A percentile compares a stretch with the other conserved stretches of the same genome.
Evolutionary conservation across 2,888 invertebrate species (phyloP).

Genomic region (Nemapogon koenigi): DNA sequence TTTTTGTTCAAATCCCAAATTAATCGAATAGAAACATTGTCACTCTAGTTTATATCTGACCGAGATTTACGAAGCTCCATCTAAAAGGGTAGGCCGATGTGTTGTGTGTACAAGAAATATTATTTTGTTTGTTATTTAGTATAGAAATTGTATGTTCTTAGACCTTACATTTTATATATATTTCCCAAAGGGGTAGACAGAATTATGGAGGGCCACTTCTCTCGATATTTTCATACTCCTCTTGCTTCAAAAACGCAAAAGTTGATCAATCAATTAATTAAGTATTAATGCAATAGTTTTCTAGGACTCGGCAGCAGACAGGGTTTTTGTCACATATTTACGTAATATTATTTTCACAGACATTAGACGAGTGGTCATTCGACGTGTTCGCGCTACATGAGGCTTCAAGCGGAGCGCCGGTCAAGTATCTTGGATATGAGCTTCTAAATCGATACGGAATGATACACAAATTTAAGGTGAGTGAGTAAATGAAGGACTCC

Average conservation of each 20-base stretch:
- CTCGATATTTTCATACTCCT: too few species aligned
- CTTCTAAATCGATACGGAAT: conserved; percentile 94
- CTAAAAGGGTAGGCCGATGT: not conserved
- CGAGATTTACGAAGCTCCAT: not conserved
- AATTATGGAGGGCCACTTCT: too few species aligned
- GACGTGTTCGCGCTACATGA: conserved; percentile 91
- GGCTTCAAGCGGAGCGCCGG: conserved; percentile 83
- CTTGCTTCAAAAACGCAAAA: too few species aligned
- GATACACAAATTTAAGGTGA: conserved; percentile 91
- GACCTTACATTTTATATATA: too few species aligned
- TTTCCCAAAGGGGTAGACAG: too few species aligned
- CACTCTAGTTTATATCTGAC: not conserved
- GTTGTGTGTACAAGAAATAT: too few species aligned
- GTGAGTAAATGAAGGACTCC: conserved; percentile 13
- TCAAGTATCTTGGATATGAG: conserved; percentile 93
- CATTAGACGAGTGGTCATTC: conserved; percentile 93
- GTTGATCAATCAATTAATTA: too few species aligned
- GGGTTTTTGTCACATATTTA: not conserved
- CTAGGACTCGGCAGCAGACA: too few species aligned
- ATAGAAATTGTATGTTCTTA: too few species aligned
- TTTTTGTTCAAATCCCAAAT: not conserved
- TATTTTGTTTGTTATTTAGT: too few species aligned
- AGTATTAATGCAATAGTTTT: too few species aligned
- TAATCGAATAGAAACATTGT: not conserved
- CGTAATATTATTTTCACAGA: conserved; percentile 50